phyloP scores from a whole-genome alignment of 23 tunicate genomes.

The Ascidia mentula region DNA sequence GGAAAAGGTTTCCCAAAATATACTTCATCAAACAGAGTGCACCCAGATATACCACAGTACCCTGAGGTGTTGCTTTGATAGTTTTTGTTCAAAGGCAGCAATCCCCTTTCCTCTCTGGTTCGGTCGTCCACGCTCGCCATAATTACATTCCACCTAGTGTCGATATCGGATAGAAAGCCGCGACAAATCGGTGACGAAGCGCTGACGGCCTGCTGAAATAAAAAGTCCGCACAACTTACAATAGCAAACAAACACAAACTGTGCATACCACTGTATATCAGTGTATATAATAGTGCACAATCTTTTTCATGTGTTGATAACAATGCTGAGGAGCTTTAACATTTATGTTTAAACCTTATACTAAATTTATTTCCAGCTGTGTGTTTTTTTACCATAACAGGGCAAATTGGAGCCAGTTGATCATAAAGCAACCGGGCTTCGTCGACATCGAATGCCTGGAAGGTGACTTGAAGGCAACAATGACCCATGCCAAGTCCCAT shows the following conservation, averaged over 20 bases:
- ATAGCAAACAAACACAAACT: too few species aligned
- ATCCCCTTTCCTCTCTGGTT: slow-evolving; percentile 72
- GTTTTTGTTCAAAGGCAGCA: slow-evolving; percentile 44
- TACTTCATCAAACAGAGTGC: too few species aligned
- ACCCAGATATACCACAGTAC: too few species aligned
- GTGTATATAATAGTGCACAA: too few species aligned
- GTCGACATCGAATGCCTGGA: slow-evolving; percentile 81
- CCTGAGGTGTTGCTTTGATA: too few species aligned
- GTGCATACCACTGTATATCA: too few species aligned
- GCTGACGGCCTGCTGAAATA: slow-evolving; percentile 67
- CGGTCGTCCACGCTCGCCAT: slow-evolving; percentile 87
- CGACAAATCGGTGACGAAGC: slow-evolving; percentile 80
- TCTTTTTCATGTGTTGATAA: too few species aligned
- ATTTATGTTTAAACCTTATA: too few species aligned
- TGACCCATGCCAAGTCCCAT: slow-evolving; percentile 98
- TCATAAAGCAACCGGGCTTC: slow-evolving; percentile 87
- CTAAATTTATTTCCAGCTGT: too few species aligned
- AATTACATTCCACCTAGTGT: slow-evolving; percentile 90
- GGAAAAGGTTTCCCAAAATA: neutral
- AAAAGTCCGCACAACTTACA: too few species aligned
- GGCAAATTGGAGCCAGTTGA: slow-evolving; percentile 86
- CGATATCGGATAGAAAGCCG: slow-evolving; percentile 82
- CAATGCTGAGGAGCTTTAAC: too few species aligned
- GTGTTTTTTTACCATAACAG: slow-evolving; percentile 82
- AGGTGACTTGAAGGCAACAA: slow-evolving; percentile 78